These are phyloP conservation scores for Aplysina aerophoba DNA, from an alignment of 37 sponge, comb jelly and placozoan species.

Conservation along the genomic window DNA sequence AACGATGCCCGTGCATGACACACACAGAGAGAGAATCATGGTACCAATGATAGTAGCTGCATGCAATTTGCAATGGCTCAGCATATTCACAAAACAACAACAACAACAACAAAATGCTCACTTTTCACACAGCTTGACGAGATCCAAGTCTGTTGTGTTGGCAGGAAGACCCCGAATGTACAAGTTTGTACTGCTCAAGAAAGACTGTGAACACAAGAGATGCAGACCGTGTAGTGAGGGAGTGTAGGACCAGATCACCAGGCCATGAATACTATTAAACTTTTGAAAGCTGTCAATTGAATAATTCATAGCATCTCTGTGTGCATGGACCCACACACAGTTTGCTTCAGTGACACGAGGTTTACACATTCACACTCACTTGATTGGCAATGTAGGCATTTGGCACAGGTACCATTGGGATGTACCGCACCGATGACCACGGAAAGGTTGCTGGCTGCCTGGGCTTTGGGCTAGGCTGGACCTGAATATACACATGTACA, in stretches of 20 bases:
- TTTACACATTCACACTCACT: neutral
- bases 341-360: too few species aligned
- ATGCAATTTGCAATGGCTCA: too few species aligned
- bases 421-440: neutral
- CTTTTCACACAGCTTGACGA: conserved; percentile 81
- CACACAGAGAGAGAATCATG: too few species aligned
- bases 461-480: neutral
- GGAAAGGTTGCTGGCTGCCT: neutral
- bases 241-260: neutral
- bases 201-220: neutral
- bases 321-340: neutral
- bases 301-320: neutral
- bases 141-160: conserved; percentile 86
- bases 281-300: neutral
- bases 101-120: conserved; percentile 52
- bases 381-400: conserved; percentile 16
- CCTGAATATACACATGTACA: neutral
- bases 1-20: too few species aligned
- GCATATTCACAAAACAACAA: too few species aligned
- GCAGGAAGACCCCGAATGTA: conserved; percentile 90
- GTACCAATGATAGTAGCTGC: too few species aligned
- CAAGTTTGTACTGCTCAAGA: conserved; percentile 86
- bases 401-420: conserved; percentile 7
- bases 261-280: neutral
- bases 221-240: neutral